Evolutionary conservation across 2,888 invertebrate genomes (phyloP), one percentile per base, ranked within the genome.

Genomic region (Lasioglossum oenotherae): DNA sequence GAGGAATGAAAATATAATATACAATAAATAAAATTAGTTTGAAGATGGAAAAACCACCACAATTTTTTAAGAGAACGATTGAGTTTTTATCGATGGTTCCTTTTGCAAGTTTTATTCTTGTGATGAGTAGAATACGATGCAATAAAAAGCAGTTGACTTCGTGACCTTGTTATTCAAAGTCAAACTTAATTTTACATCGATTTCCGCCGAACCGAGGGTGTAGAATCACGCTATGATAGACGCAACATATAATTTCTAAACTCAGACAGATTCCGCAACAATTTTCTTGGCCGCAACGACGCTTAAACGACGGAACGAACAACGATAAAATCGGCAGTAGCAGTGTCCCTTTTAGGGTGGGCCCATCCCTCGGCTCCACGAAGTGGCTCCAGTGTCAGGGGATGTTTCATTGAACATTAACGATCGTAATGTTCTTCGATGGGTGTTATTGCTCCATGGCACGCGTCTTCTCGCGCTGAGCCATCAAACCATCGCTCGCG

Each of bases 381-480:
- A 53, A 44, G 31, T 31, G 76, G 72, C 78, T 84, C 69, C 79
- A 88, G 78, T 53, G 85, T 74, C 83, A 80, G 85, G 78, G 72
- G 81, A 67, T 81, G 85, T 87, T 88, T 84, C 90, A 82, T 84
- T 82, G 88, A 87, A 77, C 89, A 87, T 92, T 92, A 92, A 92
- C 89, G 91, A 92, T 90, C 91, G 87, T 44, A 77, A 84, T 88
- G 89, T 91, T 92, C 87, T 89, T 90, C 87, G 88, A 80, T 73
- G 86, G 88, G 60, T 91, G 88, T 92, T 93, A 93, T 91, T 91
- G 91, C 89, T 75, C 57, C 81, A 83, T 83, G 92, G 89, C 92
- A 92, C 92, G 92, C 91, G 89, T 90, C 89, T 89, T 89, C 87
- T 82, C 80, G 84, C 87, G 67, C 76, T 60, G 84, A 80, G 86